Conservation (phyloP, 2,888 invertebrate species). For the Gandaritis pyraliata region DNA sequence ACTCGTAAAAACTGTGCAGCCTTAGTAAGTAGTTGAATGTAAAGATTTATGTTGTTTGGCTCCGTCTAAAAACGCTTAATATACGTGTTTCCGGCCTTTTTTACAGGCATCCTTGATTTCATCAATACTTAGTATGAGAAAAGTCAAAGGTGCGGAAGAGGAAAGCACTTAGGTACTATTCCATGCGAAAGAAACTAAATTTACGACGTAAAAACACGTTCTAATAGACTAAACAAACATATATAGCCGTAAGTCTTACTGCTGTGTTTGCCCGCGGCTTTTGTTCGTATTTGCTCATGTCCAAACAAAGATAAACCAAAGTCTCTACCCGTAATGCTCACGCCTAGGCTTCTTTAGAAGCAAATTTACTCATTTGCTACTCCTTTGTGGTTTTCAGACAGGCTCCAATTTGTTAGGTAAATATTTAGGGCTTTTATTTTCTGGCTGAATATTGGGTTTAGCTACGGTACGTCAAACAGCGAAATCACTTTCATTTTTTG, state of each 20-base stretch:
- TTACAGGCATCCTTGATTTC: too few species aligned
- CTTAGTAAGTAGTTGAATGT: too few species aligned
- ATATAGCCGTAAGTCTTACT: slow-evolving; percentile 25
- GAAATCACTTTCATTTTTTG: too few species aligned
- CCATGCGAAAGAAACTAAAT: background rate
- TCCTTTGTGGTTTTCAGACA: slow-evolving; percentile 29
- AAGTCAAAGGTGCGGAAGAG: background rate
- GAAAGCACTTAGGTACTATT: background rate
- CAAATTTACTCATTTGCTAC: slow-evolving; percentile 47
- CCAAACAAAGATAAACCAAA: slow-evolving; percentile 38
- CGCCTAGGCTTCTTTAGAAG: slow-evolving; percentile 48
- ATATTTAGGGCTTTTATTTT: background rate
- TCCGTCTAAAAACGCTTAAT: too few species aligned
- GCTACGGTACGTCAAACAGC: background rate
- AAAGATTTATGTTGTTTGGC: too few species aligned
- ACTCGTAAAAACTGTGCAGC: too few species aligned
- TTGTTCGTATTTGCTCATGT: slow-evolving; percentile 39
- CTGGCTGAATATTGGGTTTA: background rate
- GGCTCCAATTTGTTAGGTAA: background rate
- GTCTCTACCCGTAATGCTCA: slow-evolving; percentile 27
- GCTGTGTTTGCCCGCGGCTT: slow-evolving; percentile 31
- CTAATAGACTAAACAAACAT: slow-evolving; percentile 16
- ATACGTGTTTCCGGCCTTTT: too few species aligned
- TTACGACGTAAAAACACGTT: slow-evolving; percentile 4
- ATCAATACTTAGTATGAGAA: too few species aligned